These are phyloP conservation scores for Meghimatium bilineatum DNA, from an alignment of 2,888 invertebrate genomes.

Conservation along the genomic window DNA sequence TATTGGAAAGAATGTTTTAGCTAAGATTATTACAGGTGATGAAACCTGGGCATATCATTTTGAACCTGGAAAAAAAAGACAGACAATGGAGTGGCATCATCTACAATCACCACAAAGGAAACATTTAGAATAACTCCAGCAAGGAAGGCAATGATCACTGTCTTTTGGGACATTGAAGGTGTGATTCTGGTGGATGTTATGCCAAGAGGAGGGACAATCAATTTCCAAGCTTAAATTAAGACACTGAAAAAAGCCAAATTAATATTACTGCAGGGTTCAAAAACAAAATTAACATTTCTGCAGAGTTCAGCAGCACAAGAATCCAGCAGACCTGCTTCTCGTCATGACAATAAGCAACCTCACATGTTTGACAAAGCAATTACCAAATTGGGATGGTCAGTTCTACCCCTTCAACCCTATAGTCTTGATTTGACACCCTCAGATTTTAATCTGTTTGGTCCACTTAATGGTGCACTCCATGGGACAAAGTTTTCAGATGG, in stretches of 20 bases:
- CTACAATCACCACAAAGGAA: constrained; percentile 1
- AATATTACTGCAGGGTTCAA: too few species aligned
- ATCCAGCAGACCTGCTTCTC: constrained; percentile 17
- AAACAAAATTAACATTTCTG: not conserved
- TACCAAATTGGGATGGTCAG: constrained; percentile 1
- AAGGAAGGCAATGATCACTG: constrained; percentile 9
- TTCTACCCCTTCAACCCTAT: not conserved
- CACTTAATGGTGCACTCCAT: not conserved
- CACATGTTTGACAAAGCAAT: constrained; percentile 13
- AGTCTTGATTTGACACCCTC: constrained; percentile 10
- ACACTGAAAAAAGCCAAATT: not conserved
- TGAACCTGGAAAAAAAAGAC: constrained; percentile 19
- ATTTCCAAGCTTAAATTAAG: not conserved
- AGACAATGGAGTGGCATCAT: constrained; percentile 13
- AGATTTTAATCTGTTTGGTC: constrained; percentile 8
- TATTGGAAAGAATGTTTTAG: not conserved
- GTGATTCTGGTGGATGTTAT: constrained; percentile 11
- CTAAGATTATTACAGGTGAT: constrained; percentile 2
- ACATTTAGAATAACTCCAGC: not conserved
- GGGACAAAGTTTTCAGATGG: not conserved
- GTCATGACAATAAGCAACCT: not conserved
- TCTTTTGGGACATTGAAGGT: constrained; percentile 13
- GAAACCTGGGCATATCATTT: constrained; percentile 23
- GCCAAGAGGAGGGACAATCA: not conserved
- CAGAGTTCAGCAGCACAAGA: constrained; percentile 12